A percentile compares a stretch with the other conserved stretches of the same genome.
Conservation (phyloP, 2,888 invertebrate genomes). For the Drosophila ezoana region DNA sequence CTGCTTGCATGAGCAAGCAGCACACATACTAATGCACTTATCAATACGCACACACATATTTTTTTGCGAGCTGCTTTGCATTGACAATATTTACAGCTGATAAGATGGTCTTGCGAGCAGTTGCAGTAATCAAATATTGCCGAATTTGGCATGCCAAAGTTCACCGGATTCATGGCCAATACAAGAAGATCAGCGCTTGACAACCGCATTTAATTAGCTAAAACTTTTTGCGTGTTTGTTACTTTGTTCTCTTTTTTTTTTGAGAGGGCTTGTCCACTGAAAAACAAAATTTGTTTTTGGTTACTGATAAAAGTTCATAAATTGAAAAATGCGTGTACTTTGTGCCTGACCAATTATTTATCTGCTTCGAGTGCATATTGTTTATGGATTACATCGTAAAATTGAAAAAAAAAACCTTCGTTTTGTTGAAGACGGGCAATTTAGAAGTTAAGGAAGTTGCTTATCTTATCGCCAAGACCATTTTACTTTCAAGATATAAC, state of each 20-base stretch:
- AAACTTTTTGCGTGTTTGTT: neutral
- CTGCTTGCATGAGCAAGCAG: conserved; percentile 9
- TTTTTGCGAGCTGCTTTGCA: neutral
- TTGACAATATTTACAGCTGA: conserved; percentile 8
- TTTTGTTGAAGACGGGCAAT: neutral
- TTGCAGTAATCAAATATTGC: conserved; percentile 5
- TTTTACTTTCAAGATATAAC: conserved; percentile 49
- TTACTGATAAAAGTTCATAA: neutral
- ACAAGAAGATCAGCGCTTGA: conserved; percentile 25
- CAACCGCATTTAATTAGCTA: conserved; percentile 20
- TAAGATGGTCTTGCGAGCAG: neutral
- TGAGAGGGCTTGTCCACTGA: conserved; percentile 47
- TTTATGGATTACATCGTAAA: conserved; percentile 42
- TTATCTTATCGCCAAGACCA: conserved; percentile 54
- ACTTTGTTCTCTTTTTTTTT: neutral
- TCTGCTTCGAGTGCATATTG: conserved; percentile 14
- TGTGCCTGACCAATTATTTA: conserved; percentile 13
- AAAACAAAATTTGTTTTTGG: neutral
- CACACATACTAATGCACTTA: neutral
- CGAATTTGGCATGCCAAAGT: conserved; percentile 22
- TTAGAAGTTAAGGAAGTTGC: conserved; percentile 26
- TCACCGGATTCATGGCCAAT: conserved; percentile 18
- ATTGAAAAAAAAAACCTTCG: conserved; percentile 10
- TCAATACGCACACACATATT: neutral
- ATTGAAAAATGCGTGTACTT: conserved; percentile 22